Evolutionary conservation across 2,113 vertebrate genomes (phyloP), one percentile per base, ranked within the genome.

Genomic region (Melanostigma gelatinosum): DNA sequence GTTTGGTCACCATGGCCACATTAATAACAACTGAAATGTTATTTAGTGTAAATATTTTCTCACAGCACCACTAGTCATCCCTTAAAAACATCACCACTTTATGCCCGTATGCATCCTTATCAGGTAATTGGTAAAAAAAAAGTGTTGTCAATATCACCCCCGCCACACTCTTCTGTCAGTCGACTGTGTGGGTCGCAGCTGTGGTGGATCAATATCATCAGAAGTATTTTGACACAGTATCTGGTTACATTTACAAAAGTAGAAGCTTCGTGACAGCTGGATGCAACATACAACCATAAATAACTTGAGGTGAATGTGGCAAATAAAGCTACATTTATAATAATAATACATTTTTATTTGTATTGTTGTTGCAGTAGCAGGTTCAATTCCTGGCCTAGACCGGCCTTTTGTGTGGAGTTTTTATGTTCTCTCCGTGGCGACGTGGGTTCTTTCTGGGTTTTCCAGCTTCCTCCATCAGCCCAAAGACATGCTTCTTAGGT

Each of bases 241-340:
- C 60, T 67, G 20, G 60, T 86, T 74, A 74, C 83, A 64, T 58
- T 74, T 74, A 68, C 61, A 77, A 76, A 82, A 63, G 54, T 50
- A 77, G 70, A 80, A 3, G 52, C 67, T 63, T 60, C 6, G 16
- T 69, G 79, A 75, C 82, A 75, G 77, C 68, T 85, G 84, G 65
- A 44, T 50, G 86, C 24, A 73, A 70, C 71, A 44, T n/a, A 22
- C 63, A 66, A 58, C 68, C 50, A 66, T 80, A 65, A 85, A 87
- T 67, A 61, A 40, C 34, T 22, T 42, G 65, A 72, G 36, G 34
- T 55, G 42, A 66, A 54, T 4, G n/a, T 42, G 62, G 9, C 11
- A 74, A 50, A 60, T 77, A 63, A 12, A 55, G 54, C 13, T 38
- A 13, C n/a, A n/a, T n/a, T n/a, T n/a, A n/a, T n/a, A n/a, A n/a